These are phyloP conservation scores for Ashinkailepas kermadecensis DNA, from an alignment of 2,888 invertebrate species.

Conservation along the genomic window DNA sequence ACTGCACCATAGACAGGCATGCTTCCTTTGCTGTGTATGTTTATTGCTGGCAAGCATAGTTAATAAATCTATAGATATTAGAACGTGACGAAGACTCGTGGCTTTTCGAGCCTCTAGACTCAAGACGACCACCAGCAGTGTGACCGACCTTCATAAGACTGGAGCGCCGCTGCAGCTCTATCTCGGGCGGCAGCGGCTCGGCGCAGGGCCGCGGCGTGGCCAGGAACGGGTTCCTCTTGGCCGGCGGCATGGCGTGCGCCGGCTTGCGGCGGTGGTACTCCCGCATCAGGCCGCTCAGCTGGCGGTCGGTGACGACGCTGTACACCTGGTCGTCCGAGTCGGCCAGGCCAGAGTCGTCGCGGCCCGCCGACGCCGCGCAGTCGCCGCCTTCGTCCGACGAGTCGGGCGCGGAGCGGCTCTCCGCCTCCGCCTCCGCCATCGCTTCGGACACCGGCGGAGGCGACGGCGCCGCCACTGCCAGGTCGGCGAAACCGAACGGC, in stretches of 20 bases:
- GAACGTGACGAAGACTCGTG: no score
- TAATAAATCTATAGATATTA: no score
- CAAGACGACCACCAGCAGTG: background rate
- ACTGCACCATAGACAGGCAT: no score
- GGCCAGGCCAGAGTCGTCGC: constrained; percentile 9
- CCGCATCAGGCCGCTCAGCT: constrained; percentile 47
- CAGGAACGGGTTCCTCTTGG: background rate
- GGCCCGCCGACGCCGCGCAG: background rate
- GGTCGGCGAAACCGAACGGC: constrained; percentile 3
- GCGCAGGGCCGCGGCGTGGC: background rate
- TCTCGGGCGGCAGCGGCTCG: constrained; percentile 58
- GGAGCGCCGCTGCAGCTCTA: constrained; percentile 69
- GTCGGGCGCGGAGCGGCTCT: background rate
- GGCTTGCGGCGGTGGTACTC: constrained; percentile 51
- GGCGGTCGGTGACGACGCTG: constrained; percentile 45
- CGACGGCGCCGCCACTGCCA: background rate
- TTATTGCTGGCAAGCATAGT: no score
- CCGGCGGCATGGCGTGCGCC: constrained; percentile 44
- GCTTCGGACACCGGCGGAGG: background rate
- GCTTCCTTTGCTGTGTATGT: no score
- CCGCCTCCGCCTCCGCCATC: background rate
- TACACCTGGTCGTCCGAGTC: constrained; percentile 40
- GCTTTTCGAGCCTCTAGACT: no score
- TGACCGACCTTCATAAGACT: constrained; percentile 68
- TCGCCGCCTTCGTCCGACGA: background rate